Base-by-base conservation (phyloP, 2,797 vertebrate species). In the Ptychobarbus kaznakovi region DNA sequence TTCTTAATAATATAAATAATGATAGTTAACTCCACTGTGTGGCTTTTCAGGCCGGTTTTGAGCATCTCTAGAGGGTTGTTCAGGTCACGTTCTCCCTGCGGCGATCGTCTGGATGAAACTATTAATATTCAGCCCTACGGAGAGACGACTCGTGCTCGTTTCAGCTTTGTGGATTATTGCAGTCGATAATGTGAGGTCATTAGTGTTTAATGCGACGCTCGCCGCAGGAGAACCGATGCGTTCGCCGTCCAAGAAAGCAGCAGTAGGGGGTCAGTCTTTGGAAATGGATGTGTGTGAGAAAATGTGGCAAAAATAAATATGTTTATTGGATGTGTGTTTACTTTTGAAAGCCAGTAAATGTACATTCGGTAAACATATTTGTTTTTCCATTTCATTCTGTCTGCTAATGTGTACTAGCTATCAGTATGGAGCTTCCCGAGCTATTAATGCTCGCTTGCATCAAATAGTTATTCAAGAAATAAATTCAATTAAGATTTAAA, bases 131-230 rank as follows among this genome's bases (percentile, higher is more conserved):
- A 83, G 40, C 89, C 91, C 89, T 87, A 73, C 7, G 89, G 89
- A 88, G 86, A 86, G 63, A 81, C 53, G 82, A 46, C 89, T 85
- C 90, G 90, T 85, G 85, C 90, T 89, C 84, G 91, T 90, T 90
- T 93, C 92, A 90, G 91, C 90, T 92, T 91, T 90, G 90, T 91
- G 90, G 89, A 90, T 93, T 92, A 89, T 81, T 89, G 86, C 83
- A 72, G 86, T 49, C 74, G 78, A 87, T 91, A 88, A 93, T 91
- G 89, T 85, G 85, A 65, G n/a, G 63, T 86, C 87, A 93, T 94
- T 90, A 93, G 89, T 89, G 92, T 94, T 94, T 92, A 88, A 94
- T 92, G 88, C 86, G 53, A 22, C 65, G 49, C 66, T 38, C 28
- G 88, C 86, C 58, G 73, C 75, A 86, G 86, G 86, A 80, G 51